Evolutionary conservation across 1,140 invertebrate species (phyloP), one percentile per base, ranked within the genome.

Genomic region (Coenobita brevimanus): DNA sequence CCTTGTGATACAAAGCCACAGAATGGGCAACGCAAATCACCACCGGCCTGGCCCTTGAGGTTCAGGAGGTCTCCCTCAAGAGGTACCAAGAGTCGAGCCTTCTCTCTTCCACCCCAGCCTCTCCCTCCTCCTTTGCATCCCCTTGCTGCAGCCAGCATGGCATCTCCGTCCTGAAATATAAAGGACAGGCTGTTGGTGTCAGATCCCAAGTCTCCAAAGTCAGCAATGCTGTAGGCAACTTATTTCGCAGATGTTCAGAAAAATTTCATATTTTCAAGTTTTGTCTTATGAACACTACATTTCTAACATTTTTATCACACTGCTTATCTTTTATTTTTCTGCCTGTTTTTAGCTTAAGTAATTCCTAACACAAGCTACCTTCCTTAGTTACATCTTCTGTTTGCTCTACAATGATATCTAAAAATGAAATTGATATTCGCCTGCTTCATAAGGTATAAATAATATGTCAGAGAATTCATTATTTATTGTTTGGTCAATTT

Each of bases 1-100:
- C 89, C 89, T 13, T 36, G 84, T 6, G 89, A 87, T 30, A 87
- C 79, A 79, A 89, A 89, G 38, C 89, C 89, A 82, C 89, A 89
- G 27, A 87, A 81, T 54, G 83, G 85, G 36, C 89, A 89, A n/a
- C 73, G 60, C 69, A 84, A 43, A 38, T 81, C 89, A 24, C 78
- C 82, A 46, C 67, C 54, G 41, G 64, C 54, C 10, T 41, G 76
- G 78, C 69, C 78, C 64, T 71, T 87, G 57, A 71, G 36, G 78
- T 60, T 73, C 33, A 87, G 85, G 3, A 54, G 64, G 27, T 87
- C 85, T 69, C 76, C 85, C 76, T 81, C 85, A 80, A 50, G 62
- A 60, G 41, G 78, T 62, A 87, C 50, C 38, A 73, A 80, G 17
- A 80, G 85, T 27, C 67, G 85, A 33, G 85, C 46, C 43, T 81